phyloP scores from a whole-genome alignment of 2,888 invertebrate species.

The Proisotoma minuta region DNA sequence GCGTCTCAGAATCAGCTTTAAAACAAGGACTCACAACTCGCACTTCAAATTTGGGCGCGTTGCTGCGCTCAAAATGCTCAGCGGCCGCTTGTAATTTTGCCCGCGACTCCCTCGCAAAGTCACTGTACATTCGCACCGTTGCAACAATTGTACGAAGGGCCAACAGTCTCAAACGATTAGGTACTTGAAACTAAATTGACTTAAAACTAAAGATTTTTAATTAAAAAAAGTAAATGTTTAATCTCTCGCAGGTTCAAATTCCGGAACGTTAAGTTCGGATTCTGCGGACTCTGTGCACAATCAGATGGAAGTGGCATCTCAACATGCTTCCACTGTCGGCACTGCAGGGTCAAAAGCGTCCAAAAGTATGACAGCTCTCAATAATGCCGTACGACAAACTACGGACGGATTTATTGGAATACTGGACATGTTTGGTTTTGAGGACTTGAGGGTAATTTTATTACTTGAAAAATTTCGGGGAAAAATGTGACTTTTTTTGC shows the following conservation, averaged over 20 bases:
- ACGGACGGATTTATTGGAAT: conserved; percentile 94
- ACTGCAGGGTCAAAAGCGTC: conserved; percentile 64
- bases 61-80: conserved; percentile 75
- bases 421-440: conserved; percentile 94
- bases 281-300: conserved; percentile 88
- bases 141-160: conserved; percentile 89
- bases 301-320: conserved; percentile 74
- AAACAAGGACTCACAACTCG: conserved; percentile 77
- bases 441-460: conserved; percentile 68
- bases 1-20: conserved; percentile 68
- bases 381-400: conserved; percentile 86
- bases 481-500: background rate
- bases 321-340: conserved; percentile 79
- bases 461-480: background rate
- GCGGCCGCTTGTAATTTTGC: conserved; percentile 82
- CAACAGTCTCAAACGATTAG: conserved; percentile 79
- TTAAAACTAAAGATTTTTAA: background rate
- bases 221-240: background rate
- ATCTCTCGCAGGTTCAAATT: conserved; percentile 57
- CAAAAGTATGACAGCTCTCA: conserved; percentile 84
- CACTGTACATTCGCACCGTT: conserved; percentile 88
- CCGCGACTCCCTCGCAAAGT: conserved; percentile 84
- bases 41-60: conserved; percentile 72
- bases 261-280: conserved; percentile 80
- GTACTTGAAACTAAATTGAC: background rate